Conservation (phyloP, 2,113 vertebrate species). For the Paradisaea rubra region DNA sequence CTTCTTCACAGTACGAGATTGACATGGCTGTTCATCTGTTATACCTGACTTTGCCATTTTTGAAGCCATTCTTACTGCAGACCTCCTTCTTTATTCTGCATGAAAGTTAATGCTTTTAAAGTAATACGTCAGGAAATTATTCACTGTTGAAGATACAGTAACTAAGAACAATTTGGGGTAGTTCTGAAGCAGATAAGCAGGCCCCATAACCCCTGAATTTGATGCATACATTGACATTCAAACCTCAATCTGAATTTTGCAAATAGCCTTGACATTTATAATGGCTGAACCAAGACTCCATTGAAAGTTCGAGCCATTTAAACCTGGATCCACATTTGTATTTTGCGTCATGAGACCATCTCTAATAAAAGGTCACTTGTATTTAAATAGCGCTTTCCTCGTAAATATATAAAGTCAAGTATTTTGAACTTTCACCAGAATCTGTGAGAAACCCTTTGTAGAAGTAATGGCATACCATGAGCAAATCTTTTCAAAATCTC, state of each 20-base stretch:
- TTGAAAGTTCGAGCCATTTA: neutral
- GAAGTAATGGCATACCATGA: neutral
- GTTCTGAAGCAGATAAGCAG: neutral
- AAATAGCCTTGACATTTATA: slow-evolving; percentile 35
- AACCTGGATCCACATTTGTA: neutral
- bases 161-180: neutral
- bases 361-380: neutral
- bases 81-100: neutral
- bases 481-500: neutral
- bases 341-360: neutral
- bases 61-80: neutral
- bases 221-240: slow-evolving; percentile 19
- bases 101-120: neutral
- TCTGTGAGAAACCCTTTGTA: neutral
- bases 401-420: neutral
- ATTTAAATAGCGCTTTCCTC: slow-evolving; percentile 6
- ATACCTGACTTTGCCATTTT: neutral
- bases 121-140: neutral
- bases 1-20: neutral
- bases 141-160: neutral
- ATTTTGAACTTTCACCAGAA: neutral
- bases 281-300: neutral
- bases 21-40: neutral
- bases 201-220: neutral
- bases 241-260: slow-evolving; percentile 19